These are phyloP conservation scores for Protonemura montana DNA, from an alignment of 2,888 invertebrate species.

Conservation along the genomic window DNA sequence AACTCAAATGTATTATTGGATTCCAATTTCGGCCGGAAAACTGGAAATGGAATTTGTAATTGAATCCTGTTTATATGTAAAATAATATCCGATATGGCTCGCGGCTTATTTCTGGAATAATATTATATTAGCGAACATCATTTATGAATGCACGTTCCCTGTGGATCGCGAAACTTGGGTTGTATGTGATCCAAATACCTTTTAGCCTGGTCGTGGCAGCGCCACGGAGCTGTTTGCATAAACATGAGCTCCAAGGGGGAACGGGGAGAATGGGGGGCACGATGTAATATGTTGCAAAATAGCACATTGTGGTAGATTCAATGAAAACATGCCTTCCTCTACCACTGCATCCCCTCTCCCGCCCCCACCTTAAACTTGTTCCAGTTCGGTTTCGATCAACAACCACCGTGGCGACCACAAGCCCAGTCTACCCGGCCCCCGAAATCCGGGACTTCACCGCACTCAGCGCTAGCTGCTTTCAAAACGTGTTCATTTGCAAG, in stretches of 20 bases:
- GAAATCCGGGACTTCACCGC: background rate
- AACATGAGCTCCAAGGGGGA: background rate
- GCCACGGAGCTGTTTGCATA: background rate
- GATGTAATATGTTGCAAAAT: background rate
- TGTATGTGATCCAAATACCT: background rate
- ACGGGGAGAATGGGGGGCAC: background rate
- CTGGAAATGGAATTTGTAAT: conserved; percentile 2
- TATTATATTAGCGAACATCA: background rate
- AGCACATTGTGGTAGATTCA: conserved; percentile 7
- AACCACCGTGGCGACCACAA: background rate
- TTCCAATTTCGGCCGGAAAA: background rate
- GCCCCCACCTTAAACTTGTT: background rate
- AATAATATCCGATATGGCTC: background rate
- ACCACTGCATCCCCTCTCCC: background rate
- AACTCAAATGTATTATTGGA: background rate
- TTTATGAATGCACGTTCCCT: background rate
- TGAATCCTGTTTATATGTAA: background rate
- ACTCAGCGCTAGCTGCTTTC: background rate
- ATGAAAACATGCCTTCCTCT: background rate
- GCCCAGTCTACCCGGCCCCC: background rate
- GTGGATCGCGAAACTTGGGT: background rate
- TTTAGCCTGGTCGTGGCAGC: background rate
- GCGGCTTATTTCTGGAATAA: background rate
- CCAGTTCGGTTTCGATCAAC: background rate
- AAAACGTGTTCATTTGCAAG: conserved; percentile 7